A percentile compares a stretch with the other conserved stretches of the same genome.
phyloP scores from a whole-genome alignment of 2,113 vertebrate genomes.

The Ageneiosus marmoratus region DNA sequence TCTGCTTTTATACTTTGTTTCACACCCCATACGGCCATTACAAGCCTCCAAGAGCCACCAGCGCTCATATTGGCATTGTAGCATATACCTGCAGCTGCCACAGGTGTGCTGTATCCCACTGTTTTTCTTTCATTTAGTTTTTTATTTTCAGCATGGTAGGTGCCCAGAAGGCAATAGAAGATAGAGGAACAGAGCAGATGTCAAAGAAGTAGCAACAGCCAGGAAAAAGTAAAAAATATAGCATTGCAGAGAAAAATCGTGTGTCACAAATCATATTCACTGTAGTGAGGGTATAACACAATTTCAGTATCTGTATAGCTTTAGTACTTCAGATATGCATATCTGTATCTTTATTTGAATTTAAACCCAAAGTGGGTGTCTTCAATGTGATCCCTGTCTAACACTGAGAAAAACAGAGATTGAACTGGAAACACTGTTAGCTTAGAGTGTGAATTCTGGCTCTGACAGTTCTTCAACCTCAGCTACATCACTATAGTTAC shows the following conservation, averaged over 20 bases:
- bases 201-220: background rate
- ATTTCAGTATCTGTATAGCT: background rate
- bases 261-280: background rate
- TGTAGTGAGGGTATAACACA: background rate
- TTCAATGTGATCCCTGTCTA: background rate
- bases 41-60: slow-evolving; percentile 10
- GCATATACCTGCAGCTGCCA: slow-evolving; percentile 12
- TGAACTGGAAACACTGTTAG: background rate
- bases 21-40: slow-evolving; percentile 10
- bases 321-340: background rate
- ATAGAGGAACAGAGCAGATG: background rate
- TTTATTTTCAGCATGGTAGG: background rate
- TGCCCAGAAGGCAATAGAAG: background rate
- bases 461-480: background rate
- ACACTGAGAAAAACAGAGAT: background rate
- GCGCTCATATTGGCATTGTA: background rate
- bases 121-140: background rate
- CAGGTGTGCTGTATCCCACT: slow-evolving; percentile 19
- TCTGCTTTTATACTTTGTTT: slow-evolving; percentile 24
- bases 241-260: background rate
- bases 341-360: background rate
- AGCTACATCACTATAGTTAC: background rate
- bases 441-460: background rate
- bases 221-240: background rate
- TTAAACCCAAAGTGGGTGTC: background rate